phyloP scores from a whole-genome alignment of 2,113 vertebrate species.

The Rousettus leschenaultii region DNA sequence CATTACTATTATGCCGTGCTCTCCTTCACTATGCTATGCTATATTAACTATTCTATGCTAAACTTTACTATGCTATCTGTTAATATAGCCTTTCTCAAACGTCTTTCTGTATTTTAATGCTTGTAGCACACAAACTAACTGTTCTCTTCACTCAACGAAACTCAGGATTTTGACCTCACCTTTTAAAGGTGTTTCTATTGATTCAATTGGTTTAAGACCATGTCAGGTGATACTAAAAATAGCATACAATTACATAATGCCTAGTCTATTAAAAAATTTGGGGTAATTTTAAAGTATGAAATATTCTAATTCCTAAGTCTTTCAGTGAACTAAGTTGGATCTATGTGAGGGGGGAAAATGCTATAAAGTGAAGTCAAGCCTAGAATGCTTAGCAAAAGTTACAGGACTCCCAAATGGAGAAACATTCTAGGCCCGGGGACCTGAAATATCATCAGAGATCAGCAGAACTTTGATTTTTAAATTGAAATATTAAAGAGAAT shows the following conservation, averaged over 20 bases:
- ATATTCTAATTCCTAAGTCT: neutral
- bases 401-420: neutral
- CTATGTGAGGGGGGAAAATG: neutral
- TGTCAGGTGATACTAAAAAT: neutral
- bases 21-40: neutral
- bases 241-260: neutral
- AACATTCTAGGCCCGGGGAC: neutral
- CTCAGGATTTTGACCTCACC: neutral
- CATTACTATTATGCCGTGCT: neutral
- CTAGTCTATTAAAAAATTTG: neutral
- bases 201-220: neutral
- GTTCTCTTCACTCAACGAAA: neutral
- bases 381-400: neutral
- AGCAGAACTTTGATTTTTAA: neutral
- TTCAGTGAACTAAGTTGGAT: neutral
- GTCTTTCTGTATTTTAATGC: neutral
- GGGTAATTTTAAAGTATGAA: neutral
- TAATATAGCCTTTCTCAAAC: neutral
- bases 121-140: neutral
- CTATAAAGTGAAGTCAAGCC: neutral
- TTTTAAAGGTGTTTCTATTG: neutral
- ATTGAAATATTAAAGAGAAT: neutral
- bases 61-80: neutral
- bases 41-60: neutral
- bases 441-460: neutral